phyloP scores from a whole-genome alignment of 2,797 vertebrate species.

The Muscicapa striata region DNA sequence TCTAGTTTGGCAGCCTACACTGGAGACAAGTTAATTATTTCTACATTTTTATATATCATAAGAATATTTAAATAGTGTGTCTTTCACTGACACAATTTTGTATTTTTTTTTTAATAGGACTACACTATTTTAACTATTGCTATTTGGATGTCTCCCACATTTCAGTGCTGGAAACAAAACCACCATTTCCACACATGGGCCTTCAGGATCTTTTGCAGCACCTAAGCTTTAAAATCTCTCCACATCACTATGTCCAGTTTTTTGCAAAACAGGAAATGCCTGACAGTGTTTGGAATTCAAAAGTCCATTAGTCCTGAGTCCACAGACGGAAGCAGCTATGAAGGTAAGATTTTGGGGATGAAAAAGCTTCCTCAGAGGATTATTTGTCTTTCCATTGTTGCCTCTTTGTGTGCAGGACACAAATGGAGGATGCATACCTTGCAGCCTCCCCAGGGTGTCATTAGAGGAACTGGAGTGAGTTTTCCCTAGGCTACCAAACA shows the following conservation, averaged over 20 bases:
- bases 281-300: background rate
- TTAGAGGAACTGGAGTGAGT: background rate
- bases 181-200: background rate
- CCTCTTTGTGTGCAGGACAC: background rate
- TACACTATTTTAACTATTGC: background rate
- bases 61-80: background rate
- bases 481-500: background rate
- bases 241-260: background rate
- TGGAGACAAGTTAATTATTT: background rate
- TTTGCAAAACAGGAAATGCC: background rate
- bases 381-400: background rate
- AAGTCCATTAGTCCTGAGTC: conserved; percentile 9
- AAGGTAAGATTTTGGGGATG: background rate
- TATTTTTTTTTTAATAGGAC: background rate
- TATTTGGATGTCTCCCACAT: background rate
- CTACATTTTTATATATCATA: background rate
- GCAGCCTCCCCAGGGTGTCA: background rate
- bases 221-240: background rate
- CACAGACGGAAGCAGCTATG: background rate
- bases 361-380: background rate
- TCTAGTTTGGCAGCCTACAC: background rate
- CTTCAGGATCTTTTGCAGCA: background rate
- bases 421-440: background rate
- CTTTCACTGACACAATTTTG: background rate
- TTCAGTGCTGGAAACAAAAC: background rate